Base-by-base conservation (phyloP, 2,797 vertebrate species). In the Argentina silus region DNA sequence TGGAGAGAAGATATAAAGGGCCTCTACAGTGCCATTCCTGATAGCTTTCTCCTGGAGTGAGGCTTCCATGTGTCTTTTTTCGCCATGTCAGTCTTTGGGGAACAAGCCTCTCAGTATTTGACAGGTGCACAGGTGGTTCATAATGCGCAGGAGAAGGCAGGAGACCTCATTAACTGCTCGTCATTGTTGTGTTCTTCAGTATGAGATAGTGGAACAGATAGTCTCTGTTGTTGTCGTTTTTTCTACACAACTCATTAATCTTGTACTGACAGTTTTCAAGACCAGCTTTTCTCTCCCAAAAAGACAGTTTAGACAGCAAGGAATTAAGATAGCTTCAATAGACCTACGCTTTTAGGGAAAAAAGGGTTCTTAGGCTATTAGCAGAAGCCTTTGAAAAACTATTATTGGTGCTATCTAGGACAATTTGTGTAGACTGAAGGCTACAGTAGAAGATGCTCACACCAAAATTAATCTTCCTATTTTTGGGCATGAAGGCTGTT, bases 121-220 rank as follows among this genome's bases (percentile, higher is more conserved):
- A 67, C 57, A 47, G 69, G 69, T 53, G 57, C 70, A 36, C 72
- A 67, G 69, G 75, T 78, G 73, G 44, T 42, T 72, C 47, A 68
- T 21, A 59, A 6, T 62, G 61, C 61, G 45, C 64, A 51, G 0
- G 27, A 62, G 55, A 17, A 56, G 57, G 17, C 63, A 62, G 63
- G 63, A 55, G 44, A 73, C 67, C 48, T 82, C 73, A 76, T 82
- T 70, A 65, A 78, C 55, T 69, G 69, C 53, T 47, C 0, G 9
- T 79, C 73, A 65, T 76, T 51, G 48, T 66, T 56, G 62, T 64
- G 56, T 70, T 78, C 42, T 69, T 11, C 60, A 56, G 42, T 23
- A 47, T 10, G 3, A 72, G 17, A 50, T 42, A 36, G 27, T 36
- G 27, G 12, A 15, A 67, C 12, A 27, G 19, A 12, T 56, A 42